Conservation (phyloP, 2,888 invertebrate genomes). For the Volucella zonaria region DNA sequence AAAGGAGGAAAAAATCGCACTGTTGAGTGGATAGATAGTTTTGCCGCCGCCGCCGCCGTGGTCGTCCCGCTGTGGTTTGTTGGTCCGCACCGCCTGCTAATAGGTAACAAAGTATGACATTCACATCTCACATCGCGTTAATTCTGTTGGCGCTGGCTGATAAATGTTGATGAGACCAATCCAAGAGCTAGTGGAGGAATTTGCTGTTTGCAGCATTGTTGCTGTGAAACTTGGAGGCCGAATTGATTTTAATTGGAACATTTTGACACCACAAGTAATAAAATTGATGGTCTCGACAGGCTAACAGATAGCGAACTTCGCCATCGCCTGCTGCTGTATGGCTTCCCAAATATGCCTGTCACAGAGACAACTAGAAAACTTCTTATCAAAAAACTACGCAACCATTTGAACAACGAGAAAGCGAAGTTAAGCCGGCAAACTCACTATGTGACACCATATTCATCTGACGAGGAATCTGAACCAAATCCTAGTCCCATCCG, state of each 20-base stretch:
- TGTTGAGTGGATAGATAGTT: slow-evolving; percentile 28
- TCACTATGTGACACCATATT: too few relatives aligned
- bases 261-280: too few relatives aligned
- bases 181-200: too few relatives aligned
- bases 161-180: too few relatives aligned
- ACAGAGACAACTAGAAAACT: slow-evolving; percentile 91
- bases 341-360: slow-evolving; percentile 91
- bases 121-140: slow-evolving; percentile 7
- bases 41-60: slow-evolving; percentile 39
- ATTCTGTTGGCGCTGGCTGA: slow-evolving; percentile 34
- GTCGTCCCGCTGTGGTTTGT: not conserved
- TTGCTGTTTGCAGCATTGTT: too few relatives aligned
- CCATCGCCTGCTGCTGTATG: slow-evolving; percentile 83
- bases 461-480: too few relatives aligned
- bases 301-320: slow-evolving; percentile 80
- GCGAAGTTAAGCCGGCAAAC: too few relatives aligned
- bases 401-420: too few relatives aligned
- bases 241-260: slow-evolving; percentile 15
- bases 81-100: too few relatives aligned
- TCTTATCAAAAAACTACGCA: slow-evolving; percentile 88
- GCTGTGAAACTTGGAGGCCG: slow-evolving; percentile 59
- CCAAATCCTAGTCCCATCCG: too few relatives aligned
- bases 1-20: too few relatives aligned
- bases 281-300: slow-evolving; percentile 78
- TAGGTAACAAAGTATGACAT: not conserved